These are phyloP conservation scores for Porites lobata DNA, from an alignment of 92 coral and sea anemone genomes.

Conservation along the genomic window DNA sequence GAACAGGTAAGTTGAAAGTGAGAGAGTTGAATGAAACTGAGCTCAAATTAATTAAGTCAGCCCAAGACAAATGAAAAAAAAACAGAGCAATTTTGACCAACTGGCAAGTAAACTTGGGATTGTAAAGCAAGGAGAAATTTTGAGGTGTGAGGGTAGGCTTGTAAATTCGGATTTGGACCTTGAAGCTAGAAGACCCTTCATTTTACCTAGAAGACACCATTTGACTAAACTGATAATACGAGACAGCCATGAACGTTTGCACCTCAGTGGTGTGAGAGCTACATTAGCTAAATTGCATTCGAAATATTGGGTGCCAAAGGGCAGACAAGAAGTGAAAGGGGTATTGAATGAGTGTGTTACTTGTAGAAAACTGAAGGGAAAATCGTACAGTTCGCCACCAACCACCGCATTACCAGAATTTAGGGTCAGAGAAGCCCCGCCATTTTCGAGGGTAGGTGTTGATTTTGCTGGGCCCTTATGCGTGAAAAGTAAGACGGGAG, in stretches of 20 bases:
- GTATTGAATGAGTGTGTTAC: background rate
- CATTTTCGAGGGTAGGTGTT: conserved; percentile 14
- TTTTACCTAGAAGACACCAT: background rate
- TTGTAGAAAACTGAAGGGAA: background rate
- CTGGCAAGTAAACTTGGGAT: too few species aligned
- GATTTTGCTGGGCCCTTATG: conserved; percentile 1
- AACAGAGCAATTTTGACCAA: too few species aligned
- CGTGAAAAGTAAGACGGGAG: background rate
- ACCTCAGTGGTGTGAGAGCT: background rate
- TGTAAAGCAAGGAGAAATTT: too few species aligned
- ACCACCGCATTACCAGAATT: conserved; percentile 37
- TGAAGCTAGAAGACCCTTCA: too few species aligned
- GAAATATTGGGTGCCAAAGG: conserved; percentile 50
- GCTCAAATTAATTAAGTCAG: too few species aligned
- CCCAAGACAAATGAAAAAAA: too few species aligned
- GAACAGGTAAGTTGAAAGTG: too few species aligned
- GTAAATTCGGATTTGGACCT: too few species aligned
- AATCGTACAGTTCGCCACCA: conserved; percentile 14
- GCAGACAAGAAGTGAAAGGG: conserved; percentile 51
- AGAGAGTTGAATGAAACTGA: too few species aligned
- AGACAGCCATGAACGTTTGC: conserved; percentile 17
- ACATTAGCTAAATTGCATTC: too few species aligned
- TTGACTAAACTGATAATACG: conserved; percentile 26
- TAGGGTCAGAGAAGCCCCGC: conserved; percentile 28
- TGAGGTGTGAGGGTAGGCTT: too few species aligned